Base-by-base conservation (phyloP, 2,797 vertebrate genomes). In the Karalla daura region DNA sequence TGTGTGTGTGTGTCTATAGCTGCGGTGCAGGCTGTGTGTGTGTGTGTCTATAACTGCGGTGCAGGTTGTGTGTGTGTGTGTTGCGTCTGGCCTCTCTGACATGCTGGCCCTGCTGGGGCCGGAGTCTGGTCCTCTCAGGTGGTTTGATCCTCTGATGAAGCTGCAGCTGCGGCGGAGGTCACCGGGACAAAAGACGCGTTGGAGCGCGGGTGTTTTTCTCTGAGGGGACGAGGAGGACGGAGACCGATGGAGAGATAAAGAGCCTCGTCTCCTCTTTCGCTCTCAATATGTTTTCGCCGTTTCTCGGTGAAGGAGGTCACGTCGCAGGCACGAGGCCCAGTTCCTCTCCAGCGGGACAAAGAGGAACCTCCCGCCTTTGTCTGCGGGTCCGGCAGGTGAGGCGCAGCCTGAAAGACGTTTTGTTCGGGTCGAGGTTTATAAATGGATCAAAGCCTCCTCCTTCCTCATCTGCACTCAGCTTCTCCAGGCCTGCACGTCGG, bases 401-500 rank as follows among this genome's bases (percentile, higher is more conserved):
- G 49, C 37, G 2, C 14, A 69, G 21, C 40, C 63, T 80, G 65
- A 79, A 82, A 79, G 70, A 47, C 5, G 63, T 50, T 67, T 85
- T 83, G 74, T 82, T 80, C 62, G 47, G 64, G 63, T 46, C 35
- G 41, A 86, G 79, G 80, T 71, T 54, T 92, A 92, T 92, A 92
- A 91, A 91, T 78, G 70, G 51, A 80, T 87, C 74, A 65, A 54
- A 70, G 73, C 71, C 25, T 60, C 66, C 11, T 78, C 41, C 7
- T 5, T 41, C 11, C 49, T 74, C 71, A 69, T 82, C 77, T 72
- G 55, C 77, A 17, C 24, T 47, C 40, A 50, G 41, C 43, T 40
- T 28, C 50, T 75, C 9, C 43, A 21, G 73, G 78, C 2, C 56
- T 43, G 59, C 58, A 10, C 41, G 1, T 32, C 39, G 5, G 50